phyloP scores from a whole-genome alignment of 2,888 invertebrate genomes.

The Coelopa pilipes region DNA sequence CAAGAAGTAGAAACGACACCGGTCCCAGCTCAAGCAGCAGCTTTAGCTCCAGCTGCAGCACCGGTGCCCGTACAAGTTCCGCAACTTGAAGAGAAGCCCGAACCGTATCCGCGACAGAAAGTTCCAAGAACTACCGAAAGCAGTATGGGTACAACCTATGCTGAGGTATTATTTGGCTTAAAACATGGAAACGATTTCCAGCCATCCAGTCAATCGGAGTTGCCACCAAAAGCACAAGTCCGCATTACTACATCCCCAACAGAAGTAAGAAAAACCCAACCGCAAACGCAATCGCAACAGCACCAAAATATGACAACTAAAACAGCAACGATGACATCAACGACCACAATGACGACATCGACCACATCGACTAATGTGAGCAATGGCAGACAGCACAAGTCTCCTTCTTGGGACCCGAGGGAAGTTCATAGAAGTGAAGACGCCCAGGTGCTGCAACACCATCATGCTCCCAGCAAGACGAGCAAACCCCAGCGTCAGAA shows the following conservation, averaged over 20 bases:
- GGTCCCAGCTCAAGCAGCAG: slow-evolving; percentile 14
- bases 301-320: slow-evolving; percentile 63
- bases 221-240: slow-evolving; percentile 46
- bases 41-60: slow-evolving; percentile 39
- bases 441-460: slow-evolving; percentile 36
- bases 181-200: slow-evolving; percentile 65
- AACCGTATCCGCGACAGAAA: slow-evolving; percentile 37
- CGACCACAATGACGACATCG: slow-evolving; percentile 48
- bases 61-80: slow-evolving; percentile 44
- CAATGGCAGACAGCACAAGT: slow-evolving; percentile 48
- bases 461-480: slow-evolving; percentile 22
- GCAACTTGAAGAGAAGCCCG: slow-evolving; percentile 38
- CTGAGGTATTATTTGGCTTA: slow-evolving; percentile 63
- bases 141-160: slow-evolving; percentile 58
- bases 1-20: neutral
- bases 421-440: slow-evolving; percentile 54
- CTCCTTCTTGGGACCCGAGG: slow-evolving; percentile 56
- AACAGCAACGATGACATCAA: slow-evolving; percentile 47
- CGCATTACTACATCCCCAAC: slow-evolving; percentile 50
- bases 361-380: slow-evolving; percentile 41
- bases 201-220: slow-evolving; percentile 69
- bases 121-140: slow-evolving; percentile 28
- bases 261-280: slow-evolving; percentile 44
- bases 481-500: slow-evolving; percentile 48
- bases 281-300: slow-evolving; percentile 43